These are phyloP conservation scores for Channa maculata DNA, from an alignment of 2,113 vertebrate genomes.

Conservation along the genomic window DNA sequence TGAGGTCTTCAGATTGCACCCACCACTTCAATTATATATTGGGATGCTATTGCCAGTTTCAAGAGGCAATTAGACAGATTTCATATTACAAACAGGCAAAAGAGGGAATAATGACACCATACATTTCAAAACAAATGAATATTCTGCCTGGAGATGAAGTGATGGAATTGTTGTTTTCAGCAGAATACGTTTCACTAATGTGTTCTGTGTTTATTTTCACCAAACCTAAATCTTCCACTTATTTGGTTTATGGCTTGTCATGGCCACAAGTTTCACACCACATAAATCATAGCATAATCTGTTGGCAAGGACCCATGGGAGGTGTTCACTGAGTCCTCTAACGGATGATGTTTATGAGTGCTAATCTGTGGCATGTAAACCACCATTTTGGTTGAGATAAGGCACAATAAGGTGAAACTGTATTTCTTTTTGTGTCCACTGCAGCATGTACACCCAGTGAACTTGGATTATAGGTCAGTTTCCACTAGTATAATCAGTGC, in stretches of 20 bases:
- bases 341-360: constrained; percentile 76
- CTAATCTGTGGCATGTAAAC: constrained; percentile 75
- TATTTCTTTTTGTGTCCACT: constrained; percentile 29
- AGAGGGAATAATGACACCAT: constrained; percentile 34
- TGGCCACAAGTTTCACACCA: constrained; percentile 74
- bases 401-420: constrained; percentile 66
- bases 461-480: constrained; percentile 34
- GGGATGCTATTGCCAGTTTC: constrained; percentile 39
- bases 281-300: constrained; percentile 80
- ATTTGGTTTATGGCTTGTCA: constrained; percentile 66
- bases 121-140: constrained; percentile 53
- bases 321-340: constrained; percentile 47
- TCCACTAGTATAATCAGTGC: neutral
- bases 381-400: constrained; percentile 64
- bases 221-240: constrained; percentile 65
- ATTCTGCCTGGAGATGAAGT: constrained; percentile 60
- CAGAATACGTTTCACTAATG: constrained; percentile 65
- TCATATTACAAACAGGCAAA: constrained; percentile 24
- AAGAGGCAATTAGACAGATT: constrained; percentile 48
- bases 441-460: constrained; percentile 24
- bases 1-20: constrained; percentile 46
- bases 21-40: constrained; percentile 59
- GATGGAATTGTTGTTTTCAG: constrained; percentile 63
- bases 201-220: constrained; percentile 74
- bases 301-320: constrained; percentile 64